Percentiles rank a stretch among this genome's conserved stretches.
phyloP scores from a whole-genome alignment of 1,140 invertebrate species.

The Phymastichus coffea region DNA sequence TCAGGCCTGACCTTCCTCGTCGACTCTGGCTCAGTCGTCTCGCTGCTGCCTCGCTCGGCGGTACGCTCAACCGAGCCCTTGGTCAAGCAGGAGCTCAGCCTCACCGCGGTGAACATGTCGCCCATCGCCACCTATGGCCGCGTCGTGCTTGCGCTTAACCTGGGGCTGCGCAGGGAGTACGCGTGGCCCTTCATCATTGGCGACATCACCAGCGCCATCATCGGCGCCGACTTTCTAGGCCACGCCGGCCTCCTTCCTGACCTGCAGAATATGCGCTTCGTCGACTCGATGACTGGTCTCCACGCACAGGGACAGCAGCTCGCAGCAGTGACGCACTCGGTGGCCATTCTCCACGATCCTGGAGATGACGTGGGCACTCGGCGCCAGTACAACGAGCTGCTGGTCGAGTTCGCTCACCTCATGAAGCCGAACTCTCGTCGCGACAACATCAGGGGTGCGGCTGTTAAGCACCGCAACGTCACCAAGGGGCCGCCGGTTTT shows the following conservation, averaged over 20 bases:
- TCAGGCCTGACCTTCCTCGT: conserved; percentile 10
- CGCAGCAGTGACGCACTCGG: no score
- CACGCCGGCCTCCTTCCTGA: no score
- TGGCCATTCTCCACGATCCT: neutral
- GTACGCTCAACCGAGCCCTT: neutral
- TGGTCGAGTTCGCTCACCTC: neutral
- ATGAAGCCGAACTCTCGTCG: neutral
- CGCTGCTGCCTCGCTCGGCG: conserved; percentile 14
- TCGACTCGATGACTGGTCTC: neutral
- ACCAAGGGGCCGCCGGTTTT: conserved; percentile 45
- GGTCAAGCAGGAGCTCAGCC: neutral
- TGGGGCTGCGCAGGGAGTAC: neutral
- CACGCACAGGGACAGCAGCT: neutral
- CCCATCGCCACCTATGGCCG: neutral
- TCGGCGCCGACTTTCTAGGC: neutral
- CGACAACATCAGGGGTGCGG: neutral
- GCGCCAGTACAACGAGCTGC: neutral
- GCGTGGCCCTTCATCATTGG: neutral
- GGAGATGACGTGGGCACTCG: neutral
- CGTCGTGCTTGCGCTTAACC: neutral
- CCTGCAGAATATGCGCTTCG: neutral
- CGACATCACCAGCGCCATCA: neutral
- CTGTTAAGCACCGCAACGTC: conserved; percentile 32
- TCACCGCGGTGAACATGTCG: conserved; percentile 9
- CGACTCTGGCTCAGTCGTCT: conserved; percentile 19